Percentiles rank a stretch among this genome's conserved stretches.
Conservation (phyloP, 37 sponge, comb jelly and placozoan genomes). For the Aplysina aerophoba region DNA sequence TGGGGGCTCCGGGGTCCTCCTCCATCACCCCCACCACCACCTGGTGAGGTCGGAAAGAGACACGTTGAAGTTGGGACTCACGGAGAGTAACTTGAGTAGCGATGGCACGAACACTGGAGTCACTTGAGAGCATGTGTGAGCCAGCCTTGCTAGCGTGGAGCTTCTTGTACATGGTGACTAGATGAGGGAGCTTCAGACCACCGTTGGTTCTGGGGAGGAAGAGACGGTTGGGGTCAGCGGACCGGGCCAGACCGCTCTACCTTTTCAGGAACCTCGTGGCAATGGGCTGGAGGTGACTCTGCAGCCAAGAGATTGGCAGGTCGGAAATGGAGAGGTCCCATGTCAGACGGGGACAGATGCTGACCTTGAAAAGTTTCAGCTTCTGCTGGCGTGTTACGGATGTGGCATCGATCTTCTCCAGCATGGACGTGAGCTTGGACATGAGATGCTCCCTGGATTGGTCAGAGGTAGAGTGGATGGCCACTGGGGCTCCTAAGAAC, state of each 20-base stretch:
- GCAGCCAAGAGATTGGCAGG: slow-evolving; percentile 33
- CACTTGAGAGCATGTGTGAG: background rate
- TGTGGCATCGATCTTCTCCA: background rate
- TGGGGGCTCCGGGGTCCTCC: background rate
- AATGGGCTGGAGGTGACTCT: slow-evolving; percentile 16
- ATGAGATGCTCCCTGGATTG: too few relatives aligned
- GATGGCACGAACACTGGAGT: background rate
- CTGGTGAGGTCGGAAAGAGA: background rate
- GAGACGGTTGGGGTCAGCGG: slow-evolving; percentile 6
- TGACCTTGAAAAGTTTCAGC: slow-evolving; percentile 15
- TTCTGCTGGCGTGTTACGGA: background rate
- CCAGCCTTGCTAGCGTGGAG: slow-evolving; percentile 1
- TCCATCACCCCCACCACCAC: background rate
- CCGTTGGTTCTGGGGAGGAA: slow-evolving; percentile 9
- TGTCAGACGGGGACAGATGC: slow-evolving; percentile 33
- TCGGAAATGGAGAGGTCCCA: slow-evolving; percentile 28
- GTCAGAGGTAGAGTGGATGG: background rate
- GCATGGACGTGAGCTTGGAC: too few relatives aligned
- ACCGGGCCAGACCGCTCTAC: background rate
- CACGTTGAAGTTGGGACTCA: background rate
- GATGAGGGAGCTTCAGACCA: background rate
- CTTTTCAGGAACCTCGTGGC: slow-evolving; percentile 33
- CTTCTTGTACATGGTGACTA: slow-evolving; percentile 25
- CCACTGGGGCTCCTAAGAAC: background rate
- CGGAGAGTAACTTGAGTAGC: background rate